phyloP scores from a whole-genome alignment of 30 jellyfish, hydroid and myxozoan species.

The Aurelia coerulea region DNA sequence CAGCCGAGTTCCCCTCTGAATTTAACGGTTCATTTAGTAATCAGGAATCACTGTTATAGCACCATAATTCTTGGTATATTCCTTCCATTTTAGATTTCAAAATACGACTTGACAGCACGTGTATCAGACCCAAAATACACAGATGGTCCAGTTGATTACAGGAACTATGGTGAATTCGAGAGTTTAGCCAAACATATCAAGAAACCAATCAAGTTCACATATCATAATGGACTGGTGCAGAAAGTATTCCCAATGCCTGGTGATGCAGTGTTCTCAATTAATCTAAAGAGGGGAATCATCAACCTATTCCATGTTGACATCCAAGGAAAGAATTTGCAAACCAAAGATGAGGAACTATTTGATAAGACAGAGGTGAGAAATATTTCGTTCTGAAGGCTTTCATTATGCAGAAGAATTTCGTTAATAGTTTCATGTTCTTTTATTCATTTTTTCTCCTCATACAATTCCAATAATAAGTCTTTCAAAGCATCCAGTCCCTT shows the following conservation, averaged over 20 bases:
- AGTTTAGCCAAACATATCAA: conserved; percentile 4
- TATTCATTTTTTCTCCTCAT: too few species aligned
- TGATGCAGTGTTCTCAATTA: conserved; percentile 69
- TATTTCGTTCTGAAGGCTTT: too few species aligned
- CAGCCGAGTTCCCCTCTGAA: too few species aligned
- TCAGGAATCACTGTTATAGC: too few species aligned
- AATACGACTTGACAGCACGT: conserved; percentile 39
- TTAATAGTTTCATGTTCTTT: too few species aligned
- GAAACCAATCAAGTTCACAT: conserved; percentile 59
- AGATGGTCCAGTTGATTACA: conserved; percentile 34
- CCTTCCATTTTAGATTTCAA: conserved; percentile 36
- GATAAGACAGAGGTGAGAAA: conserved; percentile 51
- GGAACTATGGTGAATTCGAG: neutral
- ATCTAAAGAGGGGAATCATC: conserved; percentile 71
- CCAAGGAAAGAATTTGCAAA: conserved; percentile 40
- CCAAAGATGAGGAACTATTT: conserved; percentile 23
- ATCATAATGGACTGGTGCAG: conserved; percentile 48
- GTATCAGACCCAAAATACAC: conserved; percentile 74
- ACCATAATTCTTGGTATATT: too few species aligned
- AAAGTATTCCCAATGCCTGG: conserved; percentile 28
- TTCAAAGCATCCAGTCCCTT: too few species aligned
- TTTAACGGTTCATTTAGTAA: too few species aligned
- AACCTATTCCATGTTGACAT: conserved; percentile 67
- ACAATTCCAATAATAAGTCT: too few species aligned
- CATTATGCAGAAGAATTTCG: too few species aligned